A percentile compares a stretch with the other conserved stretches of the same genome.
These are phyloP conservation scores for Acronicta aceris DNA, from an alignment of 2,888 invertebrate species.

Conservation along the genomic window DNA sequence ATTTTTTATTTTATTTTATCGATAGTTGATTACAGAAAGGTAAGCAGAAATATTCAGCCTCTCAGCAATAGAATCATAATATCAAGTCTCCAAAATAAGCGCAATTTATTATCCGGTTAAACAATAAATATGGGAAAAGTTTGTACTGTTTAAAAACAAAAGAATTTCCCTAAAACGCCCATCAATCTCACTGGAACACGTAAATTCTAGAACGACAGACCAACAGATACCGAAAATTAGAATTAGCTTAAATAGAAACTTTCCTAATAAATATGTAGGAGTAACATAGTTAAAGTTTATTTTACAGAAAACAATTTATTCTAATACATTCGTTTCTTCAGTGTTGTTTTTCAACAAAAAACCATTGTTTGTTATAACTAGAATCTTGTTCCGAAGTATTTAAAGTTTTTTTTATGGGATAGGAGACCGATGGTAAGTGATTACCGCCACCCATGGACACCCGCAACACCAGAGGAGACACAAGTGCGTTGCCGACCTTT, in stretches of 20 bases:
- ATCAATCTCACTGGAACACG: slow-evolving; percentile 32
- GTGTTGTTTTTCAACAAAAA: slow-evolving; percentile 11
- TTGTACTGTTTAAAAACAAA: slow-evolving; percentile 27
- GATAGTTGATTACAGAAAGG: neutral
- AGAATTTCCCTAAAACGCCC: slow-evolving; percentile 33
- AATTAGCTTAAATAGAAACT: slow-evolving; percentile 26
- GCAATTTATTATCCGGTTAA: slow-evolving; percentile 31
- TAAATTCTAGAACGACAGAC: slow-evolving; percentile 31
- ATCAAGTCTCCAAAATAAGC: slow-evolving; percentile 5
- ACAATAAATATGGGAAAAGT: slow-evolving; percentile 28
- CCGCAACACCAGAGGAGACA: too few relatives aligned
- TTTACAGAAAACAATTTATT: slow-evolving; percentile 21
- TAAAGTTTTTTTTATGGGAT: too few relatives aligned
- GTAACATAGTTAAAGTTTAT: slow-evolving; percentile 22
- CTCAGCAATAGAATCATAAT: neutral
- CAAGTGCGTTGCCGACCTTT: too few relatives aligned
- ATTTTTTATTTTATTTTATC: neutral
- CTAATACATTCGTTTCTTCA: slow-evolving; percentile 17
- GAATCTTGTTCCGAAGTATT: neutral
- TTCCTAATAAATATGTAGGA: slow-evolving; percentile 25
- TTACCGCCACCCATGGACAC: too few relatives aligned
- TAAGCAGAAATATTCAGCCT: too few relatives aligned
- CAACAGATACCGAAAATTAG: slow-evolving; percentile 30
- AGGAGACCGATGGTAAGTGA: too few relatives aligned
- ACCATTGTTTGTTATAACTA: slow-evolving; percentile 5